These are phyloP conservation scores for Pontoporia blainvillei DNA, from an alignment of 2,113 vertebrate species.

Conservation along the genomic window DNA sequence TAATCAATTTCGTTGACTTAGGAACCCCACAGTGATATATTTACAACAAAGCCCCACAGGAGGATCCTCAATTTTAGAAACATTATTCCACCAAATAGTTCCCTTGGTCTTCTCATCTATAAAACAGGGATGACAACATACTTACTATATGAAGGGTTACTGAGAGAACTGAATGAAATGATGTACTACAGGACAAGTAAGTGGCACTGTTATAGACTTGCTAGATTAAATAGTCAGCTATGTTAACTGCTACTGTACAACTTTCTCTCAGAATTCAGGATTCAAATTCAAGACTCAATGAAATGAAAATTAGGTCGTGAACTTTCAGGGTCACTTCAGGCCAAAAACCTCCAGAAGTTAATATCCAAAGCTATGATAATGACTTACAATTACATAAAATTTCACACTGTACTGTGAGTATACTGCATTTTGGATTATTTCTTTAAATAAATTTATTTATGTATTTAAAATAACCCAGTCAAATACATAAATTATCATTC, in stretches of 20 bases:
- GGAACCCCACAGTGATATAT: background rate
- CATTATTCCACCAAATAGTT: constrained; percentile 10
- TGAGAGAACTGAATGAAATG: background rate
- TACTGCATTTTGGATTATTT: background rate
- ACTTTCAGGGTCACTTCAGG: background rate
- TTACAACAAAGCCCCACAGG: background rate
- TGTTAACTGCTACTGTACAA: background rate
- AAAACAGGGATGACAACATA: background rate
- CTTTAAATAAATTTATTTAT: background rate
- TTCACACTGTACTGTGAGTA: background rate
- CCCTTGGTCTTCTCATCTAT: background rate
- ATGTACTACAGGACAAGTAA: background rate
- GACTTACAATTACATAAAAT: background rate
- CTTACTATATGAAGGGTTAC: background rate
- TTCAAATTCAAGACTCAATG: background rate
- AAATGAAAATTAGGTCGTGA: constrained; percentile 17
- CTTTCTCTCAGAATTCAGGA: constrained; percentile 9
- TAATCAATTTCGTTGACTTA: background rate
- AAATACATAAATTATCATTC: background rate
- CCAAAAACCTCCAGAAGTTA: constrained; percentile 7
- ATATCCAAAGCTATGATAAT: background rate
- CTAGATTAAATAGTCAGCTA: background rate
- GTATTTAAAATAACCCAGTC: background rate
- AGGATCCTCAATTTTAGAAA: background rate
- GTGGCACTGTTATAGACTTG: background rate